A percentile compares a stretch with the other conserved stretches of the same genome.
Conservation (phyloP, 2,113 vertebrate species). For the Corythornis madagascariensis region DNA sequence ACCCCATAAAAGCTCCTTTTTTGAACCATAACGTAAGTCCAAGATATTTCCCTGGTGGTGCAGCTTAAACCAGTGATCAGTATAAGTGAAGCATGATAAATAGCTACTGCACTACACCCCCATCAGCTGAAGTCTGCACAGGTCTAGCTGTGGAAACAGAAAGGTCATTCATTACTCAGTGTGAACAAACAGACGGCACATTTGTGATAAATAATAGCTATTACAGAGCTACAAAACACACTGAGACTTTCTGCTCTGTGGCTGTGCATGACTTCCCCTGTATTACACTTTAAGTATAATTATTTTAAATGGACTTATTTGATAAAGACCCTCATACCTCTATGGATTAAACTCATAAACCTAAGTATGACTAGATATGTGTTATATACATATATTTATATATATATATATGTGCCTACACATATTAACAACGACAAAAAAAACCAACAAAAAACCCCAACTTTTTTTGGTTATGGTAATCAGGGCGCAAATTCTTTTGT, state of each 20-base stretch:
- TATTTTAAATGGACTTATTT: constrained; percentile 31
- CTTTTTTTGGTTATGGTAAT: not conserved
- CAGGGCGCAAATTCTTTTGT: not conserved
- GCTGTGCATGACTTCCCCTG: constrained; percentile 43
- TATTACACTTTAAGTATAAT: constrained; percentile 43
- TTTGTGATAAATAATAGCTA: constrained; percentile 83
- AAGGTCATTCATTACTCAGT: constrained; percentile 83
- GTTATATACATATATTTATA: rapidly evolving
- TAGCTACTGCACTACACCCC: constrained; percentile 53
- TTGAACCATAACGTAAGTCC: constrained; percentile 2
- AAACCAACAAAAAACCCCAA: no score
- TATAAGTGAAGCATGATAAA: constrained; percentile 83
- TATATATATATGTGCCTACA: not conserved
- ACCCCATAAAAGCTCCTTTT: constrained; percentile 40
- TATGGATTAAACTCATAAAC: not conserved
- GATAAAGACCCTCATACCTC: not conserved
- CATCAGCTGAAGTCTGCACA: constrained; percentile 52
- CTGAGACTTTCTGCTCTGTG: constrained; percentile 66
- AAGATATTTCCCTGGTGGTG: constrained; percentile 46
- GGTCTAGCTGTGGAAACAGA: constrained; percentile 76
- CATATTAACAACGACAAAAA: not conserved
- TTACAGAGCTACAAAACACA: constrained; percentile 73
- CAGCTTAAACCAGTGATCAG: constrained; percentile 45
- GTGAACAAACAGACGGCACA: constrained; percentile 74
- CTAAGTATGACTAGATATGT: not conserved